Evolutionary conservation across 92 coral and sea anemone genomes (phyloP).

Genomic region (Actinostola sp.): DNA sequence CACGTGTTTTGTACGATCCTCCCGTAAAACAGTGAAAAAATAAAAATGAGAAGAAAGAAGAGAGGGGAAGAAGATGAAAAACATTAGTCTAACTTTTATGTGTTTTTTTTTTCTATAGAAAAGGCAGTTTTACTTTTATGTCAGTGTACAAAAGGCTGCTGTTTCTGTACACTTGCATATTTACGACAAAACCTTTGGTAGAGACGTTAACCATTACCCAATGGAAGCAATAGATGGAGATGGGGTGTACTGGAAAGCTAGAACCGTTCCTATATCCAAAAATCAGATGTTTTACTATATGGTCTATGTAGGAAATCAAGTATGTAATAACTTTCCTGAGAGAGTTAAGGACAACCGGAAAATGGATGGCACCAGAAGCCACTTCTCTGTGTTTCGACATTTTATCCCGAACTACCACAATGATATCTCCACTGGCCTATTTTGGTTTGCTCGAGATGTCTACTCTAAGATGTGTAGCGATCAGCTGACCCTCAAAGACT

Average conservation of each 20-base stretch:
- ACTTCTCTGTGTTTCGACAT: constrained; percentile 11
- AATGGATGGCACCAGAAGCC: constrained; percentile 11
- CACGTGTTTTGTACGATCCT: too few relatives aligned
- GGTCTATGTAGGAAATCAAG: neutral
- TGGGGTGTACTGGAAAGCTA: constrained; percentile 8
- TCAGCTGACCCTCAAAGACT: neutral
- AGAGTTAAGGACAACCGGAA: neutral
- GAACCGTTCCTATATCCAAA: neutral
- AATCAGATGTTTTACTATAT: neutral
- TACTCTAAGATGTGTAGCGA: constrained; percentile 3
- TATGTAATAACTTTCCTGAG: neutral
- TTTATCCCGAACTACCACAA: neutral
- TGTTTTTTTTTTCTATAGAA: constrained; percentile 1
- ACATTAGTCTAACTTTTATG: too few relatives aligned
- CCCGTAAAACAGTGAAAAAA: too few relatives aligned
- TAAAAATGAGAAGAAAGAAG: too few relatives aligned
- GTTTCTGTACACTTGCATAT: neutral
- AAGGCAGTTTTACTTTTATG: neutral
- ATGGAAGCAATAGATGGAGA: constrained; percentile 5
- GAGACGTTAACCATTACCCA: too few relatives aligned
- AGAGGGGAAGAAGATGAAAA: too few relatives aligned
- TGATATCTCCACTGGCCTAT: neutral
- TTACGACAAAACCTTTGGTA: neutral
- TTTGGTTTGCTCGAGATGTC: constrained; percentile 9
- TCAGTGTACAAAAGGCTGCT: neutral